Base-by-base conservation (phyloP, 2,797 vertebrate genomes). In the Lacerta viridis region DNA sequence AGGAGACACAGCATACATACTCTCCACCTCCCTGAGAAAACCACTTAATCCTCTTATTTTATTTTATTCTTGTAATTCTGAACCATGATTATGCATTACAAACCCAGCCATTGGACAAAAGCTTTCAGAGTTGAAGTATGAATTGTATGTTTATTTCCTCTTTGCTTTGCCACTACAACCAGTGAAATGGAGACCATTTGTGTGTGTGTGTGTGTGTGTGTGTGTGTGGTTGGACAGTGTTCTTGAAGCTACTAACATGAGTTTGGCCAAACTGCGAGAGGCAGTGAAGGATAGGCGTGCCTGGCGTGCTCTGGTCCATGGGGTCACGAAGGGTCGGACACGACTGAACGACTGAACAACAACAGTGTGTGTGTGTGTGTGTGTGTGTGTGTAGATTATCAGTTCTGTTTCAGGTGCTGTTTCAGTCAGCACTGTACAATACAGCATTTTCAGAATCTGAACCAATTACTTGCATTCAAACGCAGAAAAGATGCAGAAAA, bases 361-460 rank as follows among this genome's bases (percentile, higher is more conserved):
- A n/a, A n/a, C n/a, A n/a, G 41, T 43, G 41, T 43, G 41, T 41
- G 41, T 39, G 39, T 39, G 39, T 39, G 39, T 41, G 41, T 39
- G 39, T 39, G 39, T 39, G 39, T 33, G 3, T 2, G 1, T 29
- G 75, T n/a, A 76, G 92, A 86, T 15, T 33, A 83, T 81, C 81
- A 59, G 72, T 89, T 92, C 84, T 69, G 84, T 87, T 91, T 81
- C 13, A 29, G 86, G 43, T 50, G 81, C 36, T 83, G 85, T 46
- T 59, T 33, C 33, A 84, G 0, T 39, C 74, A 89, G 29, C 17
- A 68, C 29, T 90, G 3, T 0, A 0, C 39, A 88, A 86, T 87
- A 74, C 25, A 84, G 23, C 1, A 87, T 17, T 23, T n/a, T 68
- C 43, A 81, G 41, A 85, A 80, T 27, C 27, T 93, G 64, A 74